Base-by-base conservation (phyloP, 2,113 vertebrate species). In the Zapornia atra region DNA sequence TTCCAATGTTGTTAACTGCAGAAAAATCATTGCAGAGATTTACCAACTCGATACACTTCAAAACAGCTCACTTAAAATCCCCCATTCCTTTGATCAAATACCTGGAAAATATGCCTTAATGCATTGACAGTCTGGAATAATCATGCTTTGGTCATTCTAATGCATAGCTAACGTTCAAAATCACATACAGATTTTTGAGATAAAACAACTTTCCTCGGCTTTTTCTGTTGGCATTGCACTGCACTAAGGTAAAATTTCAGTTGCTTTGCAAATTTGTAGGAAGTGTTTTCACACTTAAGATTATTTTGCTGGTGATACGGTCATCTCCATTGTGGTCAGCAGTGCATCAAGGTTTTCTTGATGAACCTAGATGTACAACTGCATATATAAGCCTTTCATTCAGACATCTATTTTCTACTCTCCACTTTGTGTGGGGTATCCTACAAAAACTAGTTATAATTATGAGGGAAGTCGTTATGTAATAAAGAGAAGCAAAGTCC, bases 1-100 rank as follows among this genome's bases (percentile, higher is more conserved):
- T 92, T 82, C 12, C 63, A 85, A 5, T 50, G 75, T 53, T 91
- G 88, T 95, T 96, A 96, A 87, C 57, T 59, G 24, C 56, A 76
- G 57, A 76, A 94, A 82, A 96, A 91, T 89, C 70, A 78, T 69
- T 85, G 79, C 57, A 84, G 77, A 86, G 82, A 82, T 90, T 97
- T 97, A 91, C 78, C 53, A 80, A 92, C 26, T 71, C 84, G 59
- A 22, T 75, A 72, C 54, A 92, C 84, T 95, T 97, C 87, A 97
- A 97, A 97, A 96, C 84, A 81, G 70, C 56, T 94, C 65, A 48
- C 93, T 95, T 94, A 77, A 94, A 96, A 94, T 88, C 85, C 76
- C 36, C 20, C 14, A 36, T 73, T 71, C 82, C 93, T 97, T 97
- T 97, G 97, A 97, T 97, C 93, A 95, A 96, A 94, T 96, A 93